Evolutionary conservation across 2,797 vertebrate genomes (phyloP).

Genomic region (Paguma larvata): DNA sequence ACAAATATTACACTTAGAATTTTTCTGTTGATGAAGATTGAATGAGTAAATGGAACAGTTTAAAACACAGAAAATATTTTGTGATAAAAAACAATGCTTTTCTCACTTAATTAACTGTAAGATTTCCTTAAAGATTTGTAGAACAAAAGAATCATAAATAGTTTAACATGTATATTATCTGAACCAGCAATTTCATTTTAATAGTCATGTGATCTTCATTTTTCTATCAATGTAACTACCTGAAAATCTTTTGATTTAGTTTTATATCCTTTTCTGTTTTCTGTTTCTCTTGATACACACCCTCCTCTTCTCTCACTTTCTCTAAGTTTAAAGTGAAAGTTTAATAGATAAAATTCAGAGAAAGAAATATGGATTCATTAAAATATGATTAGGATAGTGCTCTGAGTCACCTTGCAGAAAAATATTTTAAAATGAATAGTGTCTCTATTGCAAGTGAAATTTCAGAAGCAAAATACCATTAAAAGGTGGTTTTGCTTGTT

Average conservation of each 20-base stretch:
- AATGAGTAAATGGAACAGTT: neutral
- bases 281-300: neutral
- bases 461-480: slow-evolving; percentile 6
- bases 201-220: neutral
- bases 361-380: neutral
- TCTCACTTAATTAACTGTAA: neutral
- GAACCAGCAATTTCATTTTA: neutral
- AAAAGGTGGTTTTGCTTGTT: neutral
- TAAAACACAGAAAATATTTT: slow-evolving; percentile 21
- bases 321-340: slow-evolving; percentile 1
- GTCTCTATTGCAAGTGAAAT: slow-evolving; percentile 1
- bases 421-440: slow-evolving; percentile 33
- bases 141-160: neutral
- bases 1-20: neutral
- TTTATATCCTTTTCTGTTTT: neutral
- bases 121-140: neutral
- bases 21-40: neutral
- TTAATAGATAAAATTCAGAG: neutral
- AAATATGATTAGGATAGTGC: neutral
- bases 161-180: neutral
- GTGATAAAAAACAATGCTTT: neutral
- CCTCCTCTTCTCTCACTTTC: neutral
- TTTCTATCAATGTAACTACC: neutral
- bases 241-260: slow-evolving; percentile 14
- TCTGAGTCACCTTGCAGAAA: neutral